phyloP scores from a whole-genome alignment of 2,797 vertebrate species.

The Eptatretus atami region DNA sequence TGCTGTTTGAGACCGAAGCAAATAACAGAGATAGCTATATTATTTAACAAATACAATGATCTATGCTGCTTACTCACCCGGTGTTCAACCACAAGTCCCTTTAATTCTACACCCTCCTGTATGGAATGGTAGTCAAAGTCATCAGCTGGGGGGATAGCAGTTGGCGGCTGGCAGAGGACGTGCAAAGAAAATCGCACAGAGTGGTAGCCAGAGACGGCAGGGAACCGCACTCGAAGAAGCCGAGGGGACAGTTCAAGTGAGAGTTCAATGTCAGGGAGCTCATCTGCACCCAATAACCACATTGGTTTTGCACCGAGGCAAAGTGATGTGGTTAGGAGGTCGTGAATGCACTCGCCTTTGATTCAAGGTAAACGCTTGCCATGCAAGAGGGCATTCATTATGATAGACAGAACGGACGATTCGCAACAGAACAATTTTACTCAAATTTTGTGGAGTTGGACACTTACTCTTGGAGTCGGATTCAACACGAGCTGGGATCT shows the following conservation, averaged over 20 bases:
- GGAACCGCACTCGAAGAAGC: conserved; percentile 63
- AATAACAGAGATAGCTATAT: no score
- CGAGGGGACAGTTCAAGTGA: conserved; percentile 61
- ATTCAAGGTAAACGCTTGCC: no score
- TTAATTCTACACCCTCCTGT: no score
- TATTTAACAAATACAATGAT: no score
- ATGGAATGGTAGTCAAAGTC: no score
- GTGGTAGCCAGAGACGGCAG: conserved; percentile 46
- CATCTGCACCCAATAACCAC: conserved; percentile 18
- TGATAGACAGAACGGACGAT: no score
- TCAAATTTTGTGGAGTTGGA: background rate
- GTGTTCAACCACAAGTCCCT: no score
- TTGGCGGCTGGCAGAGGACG: conserved; percentile 45
- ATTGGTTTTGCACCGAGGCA: background rate
- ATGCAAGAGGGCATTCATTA: no score
- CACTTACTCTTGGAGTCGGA: conserved; percentile 31
- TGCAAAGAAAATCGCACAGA: conserved; percentile 59
- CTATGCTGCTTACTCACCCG: no score
- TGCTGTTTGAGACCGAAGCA: no score
- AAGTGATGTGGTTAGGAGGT: background rate
- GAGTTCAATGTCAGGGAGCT: conserved; percentile 22
- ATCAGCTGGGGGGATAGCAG: conserved; percentile 13
- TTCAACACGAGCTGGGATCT: conserved; percentile 31
- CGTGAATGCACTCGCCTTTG: no score
- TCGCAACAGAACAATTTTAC: no score